Percentiles rank a stretch among this genome's conserved stretches.
Evolutionary conservation across 1,140 invertebrate species (phyloP).

Genomic region (Rhyzopertha dominica): DNA sequence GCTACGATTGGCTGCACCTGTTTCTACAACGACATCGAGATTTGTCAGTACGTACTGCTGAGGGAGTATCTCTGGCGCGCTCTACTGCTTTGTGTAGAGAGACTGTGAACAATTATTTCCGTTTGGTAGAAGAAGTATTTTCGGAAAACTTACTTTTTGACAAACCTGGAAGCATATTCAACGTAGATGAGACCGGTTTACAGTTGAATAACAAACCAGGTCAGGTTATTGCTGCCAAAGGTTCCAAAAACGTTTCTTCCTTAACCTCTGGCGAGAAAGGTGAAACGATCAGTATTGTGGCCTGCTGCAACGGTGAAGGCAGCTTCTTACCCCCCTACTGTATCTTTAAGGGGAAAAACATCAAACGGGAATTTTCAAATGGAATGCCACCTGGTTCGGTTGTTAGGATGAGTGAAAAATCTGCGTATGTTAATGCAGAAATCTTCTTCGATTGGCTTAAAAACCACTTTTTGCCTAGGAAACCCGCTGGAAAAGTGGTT

Average conservation of each 20-base stretch:
- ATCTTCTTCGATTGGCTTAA: conserved; percentile 41
- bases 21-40: conserved; percentile 29
- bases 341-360: conserved; percentile 40
- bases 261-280: conserved; percentile 38
- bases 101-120: too few relatives aligned
- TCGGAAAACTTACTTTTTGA: conserved; percentile 18
- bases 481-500: conserved; percentile 24
- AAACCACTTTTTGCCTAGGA: conserved; percentile 33
- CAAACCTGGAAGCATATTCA: conserved; percentile 21
- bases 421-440: conserved; percentile 40
- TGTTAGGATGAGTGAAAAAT: conserved; percentile 40
- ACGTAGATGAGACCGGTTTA: conserved; percentile 25
- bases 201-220: conserved; percentile 27
- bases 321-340: conserved; percentile 32
- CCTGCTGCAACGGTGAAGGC: conserved; percentile 32
- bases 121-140: conserved; percentile 12
- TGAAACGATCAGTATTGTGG: conserved; percentile 38
- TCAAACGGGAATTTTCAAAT: conserved; percentile 37
- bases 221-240: conserved; percentile 34
- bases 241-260: conserved; percentile 30
- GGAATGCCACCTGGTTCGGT: conserved; percentile 34
- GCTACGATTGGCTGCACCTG: conserved; percentile 24
- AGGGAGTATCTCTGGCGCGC: conserved; percentile 26
- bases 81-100: conserved; percentile 11
- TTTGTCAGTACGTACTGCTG: conserved; percentile 23